These are phyloP conservation scores for Papilio aristodemus DNA, from an alignment of 1,140 invertebrate species.

Conservation along the genomic window DNA sequence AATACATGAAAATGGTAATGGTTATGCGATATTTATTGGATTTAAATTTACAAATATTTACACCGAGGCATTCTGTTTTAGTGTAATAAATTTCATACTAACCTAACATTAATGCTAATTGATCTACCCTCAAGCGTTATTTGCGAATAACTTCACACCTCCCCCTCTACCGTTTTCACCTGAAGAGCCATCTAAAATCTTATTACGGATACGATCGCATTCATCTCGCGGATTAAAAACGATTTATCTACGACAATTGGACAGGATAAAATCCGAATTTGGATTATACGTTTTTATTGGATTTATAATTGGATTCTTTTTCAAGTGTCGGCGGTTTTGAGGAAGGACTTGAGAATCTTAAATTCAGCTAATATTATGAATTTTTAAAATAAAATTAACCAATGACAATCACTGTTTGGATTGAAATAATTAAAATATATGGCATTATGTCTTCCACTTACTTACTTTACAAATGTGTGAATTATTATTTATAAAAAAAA, in stretches of 20 bases:
- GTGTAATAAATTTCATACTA: not conserved
- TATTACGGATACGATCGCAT: conserved; percentile 10
- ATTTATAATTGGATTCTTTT: conserved; percentile 25
- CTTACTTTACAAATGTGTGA: too few relatives aligned
- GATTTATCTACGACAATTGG: conserved; percentile 26
- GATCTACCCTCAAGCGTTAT: not conserved
- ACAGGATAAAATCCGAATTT: conserved; percentile 14
- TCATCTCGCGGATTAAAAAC: conserved; percentile 21
- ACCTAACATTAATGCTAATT: not conserved
- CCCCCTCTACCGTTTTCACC: not conserved
- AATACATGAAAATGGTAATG: too few relatives aligned
- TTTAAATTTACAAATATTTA: too few relatives aligned
- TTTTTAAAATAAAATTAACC: too few relatives aligned
- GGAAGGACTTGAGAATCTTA: not conserved
- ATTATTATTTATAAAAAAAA: too few relatives aligned
- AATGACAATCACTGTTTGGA: too few relatives aligned
- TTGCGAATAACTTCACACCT: not conserved
- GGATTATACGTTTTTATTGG: conserved; percentile 26
- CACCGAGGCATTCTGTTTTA: too few relatives aligned
- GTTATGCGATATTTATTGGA: too few relatives aligned
- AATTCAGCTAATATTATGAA: too few relatives aligned
- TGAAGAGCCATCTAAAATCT: conserved; percentile 3
- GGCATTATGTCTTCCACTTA: too few relatives aligned
- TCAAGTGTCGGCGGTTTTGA: conserved; percentile 2
- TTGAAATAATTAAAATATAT: too few relatives aligned